Evolutionary conservation across 2,888 invertebrate species (phyloP), one percentile per base, ranked within the genome.

Genomic region (Hypsopygia costalis): DNA sequence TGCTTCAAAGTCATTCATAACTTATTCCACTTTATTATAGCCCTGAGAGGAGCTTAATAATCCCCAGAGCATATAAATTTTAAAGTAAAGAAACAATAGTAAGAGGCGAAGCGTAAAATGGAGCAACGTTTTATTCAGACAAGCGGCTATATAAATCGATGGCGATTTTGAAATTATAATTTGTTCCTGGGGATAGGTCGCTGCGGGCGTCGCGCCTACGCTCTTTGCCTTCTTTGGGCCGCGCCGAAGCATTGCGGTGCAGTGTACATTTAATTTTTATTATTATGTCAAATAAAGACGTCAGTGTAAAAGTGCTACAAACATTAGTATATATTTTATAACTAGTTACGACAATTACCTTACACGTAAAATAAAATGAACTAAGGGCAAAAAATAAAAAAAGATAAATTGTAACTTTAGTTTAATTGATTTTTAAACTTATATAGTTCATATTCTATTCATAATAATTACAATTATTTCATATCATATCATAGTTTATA

Each of bases 161-260:
- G 76, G 76, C 72, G 78, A 81, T 83, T 87, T 83, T 78, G 78
- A 87, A 86, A 87, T 85, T 86, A 85, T 86, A 87, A 86, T 87
- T 86, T 81, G 83, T 79, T 79, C 78, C 64, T 62, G 71, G 67
- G 78, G 85, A 81, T 79, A 80, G 75, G 72, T 68, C 74, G 85
- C 83, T 78, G 70, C 80, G 65, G 78, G 85, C 80, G 76, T 68
- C 55, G 66, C 81, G 75, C 82, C 82, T 72, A 81, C 83, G 77
- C 54, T 7, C 34, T 32, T 27, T 22, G 44, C 5, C 11, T 5
- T 34, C 16, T 16, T 3, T 4, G 16, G 16, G 16, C 16, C 16
- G 16, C 2, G 16, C 3, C 16, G 16, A 3, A 16, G 3, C 16
- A 16, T 4, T 4, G 9, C 27, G 31, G 31, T 32, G 32, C 32